Evolutionary conservation across 1,140 invertebrate genomes (phyloP).

Genomic region (Colletes latitarsis): DNA sequence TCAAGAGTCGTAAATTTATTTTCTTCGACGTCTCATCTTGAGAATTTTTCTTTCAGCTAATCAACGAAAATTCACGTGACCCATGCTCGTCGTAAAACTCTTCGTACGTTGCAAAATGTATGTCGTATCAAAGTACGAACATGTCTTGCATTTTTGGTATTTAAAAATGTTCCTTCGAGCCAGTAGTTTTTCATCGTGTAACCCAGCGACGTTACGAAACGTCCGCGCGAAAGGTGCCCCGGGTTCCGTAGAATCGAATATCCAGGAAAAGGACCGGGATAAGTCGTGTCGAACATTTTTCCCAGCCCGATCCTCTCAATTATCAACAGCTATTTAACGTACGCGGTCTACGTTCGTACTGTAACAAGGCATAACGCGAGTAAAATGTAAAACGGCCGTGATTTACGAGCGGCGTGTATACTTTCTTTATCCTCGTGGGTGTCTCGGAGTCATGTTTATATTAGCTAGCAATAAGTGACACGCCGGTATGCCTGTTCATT

Average conservation of each 20-base stretch:
- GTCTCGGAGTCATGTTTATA: slow-evolving; percentile 64
- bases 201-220: not conserved
- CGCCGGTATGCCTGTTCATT: slow-evolving; percentile 57
- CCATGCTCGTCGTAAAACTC: too few species aligned
- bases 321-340: slow-evolving; percentile 5
- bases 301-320: slow-evolving; percentile 9
- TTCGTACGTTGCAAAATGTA: too few species aligned
- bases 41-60: too few species aligned
- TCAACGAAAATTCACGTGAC: too few species aligned
- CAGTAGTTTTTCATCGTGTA: not conserved
- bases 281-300: not conserved
- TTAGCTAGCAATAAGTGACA: slow-evolving; percentile 64
- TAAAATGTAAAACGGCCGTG: slow-evolving; percentile 60
- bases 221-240: too few species aligned
- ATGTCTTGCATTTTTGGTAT: too few species aligned
- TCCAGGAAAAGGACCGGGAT: slow-evolving; percentile 26
- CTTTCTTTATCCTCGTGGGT: slow-evolving; percentile 47
- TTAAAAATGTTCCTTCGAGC: not conserved
- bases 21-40: too few species aligned
- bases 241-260: not conserved
- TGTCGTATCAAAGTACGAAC: too few species aligned
- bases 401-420: slow-evolving; percentile 48
- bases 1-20: too few species aligned
- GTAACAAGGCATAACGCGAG: slow-evolving; percentile 28
- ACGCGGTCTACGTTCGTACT: not conserved